These are phyloP conservation scores for Priocnemis perturbator DNA, from an alignment of 2,888 invertebrate genomes.

Conservation along the genomic window DNA sequence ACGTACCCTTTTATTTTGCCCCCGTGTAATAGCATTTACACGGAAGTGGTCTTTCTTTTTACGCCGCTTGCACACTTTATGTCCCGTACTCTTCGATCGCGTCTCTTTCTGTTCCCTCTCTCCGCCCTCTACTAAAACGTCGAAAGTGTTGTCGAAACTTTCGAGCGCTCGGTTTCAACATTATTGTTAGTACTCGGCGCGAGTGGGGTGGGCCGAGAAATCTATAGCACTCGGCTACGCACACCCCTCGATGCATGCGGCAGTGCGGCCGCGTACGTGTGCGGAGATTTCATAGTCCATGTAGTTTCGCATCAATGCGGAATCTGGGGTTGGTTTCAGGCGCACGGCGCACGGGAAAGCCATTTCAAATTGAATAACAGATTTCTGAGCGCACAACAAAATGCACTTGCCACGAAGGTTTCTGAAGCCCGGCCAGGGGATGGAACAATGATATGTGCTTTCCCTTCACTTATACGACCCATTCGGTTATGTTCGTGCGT, in stretches of 20 bases:
- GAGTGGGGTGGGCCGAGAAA: slow-evolving; percentile 20
- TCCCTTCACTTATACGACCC: slow-evolving; percentile 19
- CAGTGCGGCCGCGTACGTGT: no score
- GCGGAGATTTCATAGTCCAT: slow-evolving; percentile 58
- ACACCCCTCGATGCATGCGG: background rate
- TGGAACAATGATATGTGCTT: slow-evolving; percentile 48
- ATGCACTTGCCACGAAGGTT: slow-evolving; percentile 59
- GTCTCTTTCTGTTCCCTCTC: slow-evolving; percentile 19
- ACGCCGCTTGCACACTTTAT: no score
- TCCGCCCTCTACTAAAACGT: slow-evolving; percentile 21
- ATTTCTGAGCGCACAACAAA: slow-evolving; percentile 61
- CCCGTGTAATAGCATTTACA: slow-evolving; percentile 16
- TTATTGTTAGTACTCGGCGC: slow-evolving; percentile 34
- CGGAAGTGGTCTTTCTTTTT: no score
- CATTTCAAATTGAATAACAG: slow-evolving; percentile 61
- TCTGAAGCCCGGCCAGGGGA: slow-evolving; percentile 52
- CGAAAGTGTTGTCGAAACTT: slow-evolving; percentile 51
- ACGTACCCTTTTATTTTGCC: slow-evolving; percentile 8
- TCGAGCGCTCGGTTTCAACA: slow-evolving; percentile 44
- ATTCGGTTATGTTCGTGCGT: background rate
- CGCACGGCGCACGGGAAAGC: slow-evolving; percentile 58
- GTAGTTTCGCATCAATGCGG: slow-evolving; percentile 60
- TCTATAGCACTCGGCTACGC: slow-evolving; percentile 6
- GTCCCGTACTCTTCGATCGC: slow-evolving; percentile 26
- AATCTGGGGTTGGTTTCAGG: slow-evolving; percentile 56